A percentile compares a stretch with the other conserved stretches of the same genome.
Conservation (phyloP, 1,140 invertebrate species). For the Neodiprion lecontei region DNA sequence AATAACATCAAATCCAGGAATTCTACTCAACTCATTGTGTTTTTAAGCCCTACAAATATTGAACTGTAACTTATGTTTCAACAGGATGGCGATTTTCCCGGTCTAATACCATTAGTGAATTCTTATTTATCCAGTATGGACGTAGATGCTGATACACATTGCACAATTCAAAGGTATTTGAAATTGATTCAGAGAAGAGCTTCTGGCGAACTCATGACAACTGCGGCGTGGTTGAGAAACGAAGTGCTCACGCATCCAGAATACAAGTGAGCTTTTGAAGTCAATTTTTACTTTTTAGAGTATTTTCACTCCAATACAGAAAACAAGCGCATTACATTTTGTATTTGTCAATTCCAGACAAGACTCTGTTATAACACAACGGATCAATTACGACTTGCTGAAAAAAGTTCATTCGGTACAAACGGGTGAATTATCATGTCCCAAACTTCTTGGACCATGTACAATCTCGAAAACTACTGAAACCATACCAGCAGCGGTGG, state of each 20-base stretch:
- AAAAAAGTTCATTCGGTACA: conserved; percentile 78
- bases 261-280: conserved; percentile 74
- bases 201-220: conserved; percentile 84
- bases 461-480: conserved; percentile 80
- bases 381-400: conserved; percentile 93
- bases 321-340: conserved; percentile 25
- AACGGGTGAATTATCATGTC: conserved; percentile 73
- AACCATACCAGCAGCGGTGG: conserved; percentile 76
- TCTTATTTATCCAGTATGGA: conserved; percentile 93
- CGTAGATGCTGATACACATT: conserved; percentile 95
- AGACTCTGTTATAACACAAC: conserved; percentile 89
- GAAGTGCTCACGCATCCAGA: conserved; percentile 89
- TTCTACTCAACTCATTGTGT: no score
- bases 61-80: conserved; percentile 9
- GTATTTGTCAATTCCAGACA: conserved; percentile 64
- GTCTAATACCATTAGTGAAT: conserved; percentile 92
- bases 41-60: no score
- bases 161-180: conserved; percentile 96
- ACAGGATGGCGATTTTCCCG: conserved; percentile 87
- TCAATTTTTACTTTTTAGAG: conserved; percentile 10
- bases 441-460: conserved; percentile 77
- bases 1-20: no score
- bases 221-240: conserved; percentile 90
- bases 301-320: not conserved
- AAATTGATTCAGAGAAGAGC: conserved; percentile 92